Evolutionary conservation across 2,888 invertebrate species (phyloP).

Genomic region (Amphipoea oculea): DNA sequence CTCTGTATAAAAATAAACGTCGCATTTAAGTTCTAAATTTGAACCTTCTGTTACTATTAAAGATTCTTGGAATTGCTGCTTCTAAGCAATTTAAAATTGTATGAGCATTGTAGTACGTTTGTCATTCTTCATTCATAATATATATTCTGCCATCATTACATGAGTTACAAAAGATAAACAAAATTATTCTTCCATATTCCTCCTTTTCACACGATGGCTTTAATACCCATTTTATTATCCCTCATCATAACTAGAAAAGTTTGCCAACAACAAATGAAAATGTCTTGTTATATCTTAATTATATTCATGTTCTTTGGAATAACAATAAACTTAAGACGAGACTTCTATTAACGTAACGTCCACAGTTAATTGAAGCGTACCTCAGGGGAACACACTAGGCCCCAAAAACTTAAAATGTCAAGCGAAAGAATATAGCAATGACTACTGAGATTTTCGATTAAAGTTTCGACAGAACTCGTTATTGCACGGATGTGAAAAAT

Average conservation of each 20-base stretch:
- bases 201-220: conserved; percentile 28
- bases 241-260: conserved; percentile 38
- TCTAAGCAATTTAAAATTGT: conserved; percentile 7
- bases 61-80: conserved; percentile 41
- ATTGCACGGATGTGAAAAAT: conserved; percentile 29
- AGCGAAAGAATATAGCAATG: conserved; percentile 16
- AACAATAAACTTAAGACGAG: conserved; percentile 47
- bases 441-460: conserved; percentile 42
- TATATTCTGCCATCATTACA: conserved; percentile 6
- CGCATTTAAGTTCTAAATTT: conserved; percentile 28
- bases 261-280: conserved; percentile 33
- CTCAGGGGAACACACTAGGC: conserved; percentile 31
- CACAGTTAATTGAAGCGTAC: conserved; percentile 46
- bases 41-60: conserved; percentile 18
- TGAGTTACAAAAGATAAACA: not conserved
- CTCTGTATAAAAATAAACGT: conserved; percentile 47
- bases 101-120: not conserved
- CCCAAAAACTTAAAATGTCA: conserved; percentile 36
- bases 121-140: not conserved
- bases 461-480: conserved; percentile 55
- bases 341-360: conserved; percentile 35
- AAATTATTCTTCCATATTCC: conserved; percentile 14
- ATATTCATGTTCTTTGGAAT: conserved; percentile 33
- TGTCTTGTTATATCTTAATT: conserved; percentile 54
- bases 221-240: conserved; percentile 36